Conservation (phyloP, 2,113 vertebrate genomes). For the Pollachius pollachius region DNA sequence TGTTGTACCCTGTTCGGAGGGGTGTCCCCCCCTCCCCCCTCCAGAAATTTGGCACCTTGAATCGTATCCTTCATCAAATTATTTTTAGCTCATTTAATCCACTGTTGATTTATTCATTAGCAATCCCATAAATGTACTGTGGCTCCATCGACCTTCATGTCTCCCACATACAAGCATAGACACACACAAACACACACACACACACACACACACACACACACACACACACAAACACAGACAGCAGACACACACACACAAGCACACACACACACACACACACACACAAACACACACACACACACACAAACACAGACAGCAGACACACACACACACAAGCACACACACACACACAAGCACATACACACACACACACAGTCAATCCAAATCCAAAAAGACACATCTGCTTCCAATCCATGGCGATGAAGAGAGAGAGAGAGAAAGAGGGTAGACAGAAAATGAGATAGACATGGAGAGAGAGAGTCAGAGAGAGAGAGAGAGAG, state of each 20-base stretch:
- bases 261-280: too few species aligned
- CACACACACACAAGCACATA: conserved; percentile 37
- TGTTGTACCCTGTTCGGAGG: conserved; percentile 45
- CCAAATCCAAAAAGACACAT: too few species aligned
- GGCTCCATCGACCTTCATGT: conserved; percentile 55
- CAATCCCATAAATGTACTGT: conserved; percentile 56
- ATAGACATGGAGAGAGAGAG: conserved; percentile 12
- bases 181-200: conserved; percentile 4
- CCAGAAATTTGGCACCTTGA: conserved; percentile 39
- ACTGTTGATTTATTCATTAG: conserved; percentile 69
- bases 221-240: too few species aligned
- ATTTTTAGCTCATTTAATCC: conserved; percentile 65
- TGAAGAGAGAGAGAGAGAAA: conserved; percentile 11
- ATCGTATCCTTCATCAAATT: conserved; percentile 59
- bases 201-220: neutral
- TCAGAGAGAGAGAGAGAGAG: conserved; percentile 25
- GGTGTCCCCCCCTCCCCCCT: neutral
- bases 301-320: too few species aligned
- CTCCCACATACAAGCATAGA: conserved; percentile 36
- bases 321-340: conserved; percentile 50
- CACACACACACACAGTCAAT: conserved; percentile 2
- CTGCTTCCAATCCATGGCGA: conserved; percentile 55
- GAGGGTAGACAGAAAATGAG: conserved; percentile 5
- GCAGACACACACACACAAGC: too few species aligned
- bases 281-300: too few species aligned